These are phyloP conservation scores for Aspidiotus rigidus DNA, from an alignment of 2,888 invertebrate species.

Conservation along the genomic window DNA sequence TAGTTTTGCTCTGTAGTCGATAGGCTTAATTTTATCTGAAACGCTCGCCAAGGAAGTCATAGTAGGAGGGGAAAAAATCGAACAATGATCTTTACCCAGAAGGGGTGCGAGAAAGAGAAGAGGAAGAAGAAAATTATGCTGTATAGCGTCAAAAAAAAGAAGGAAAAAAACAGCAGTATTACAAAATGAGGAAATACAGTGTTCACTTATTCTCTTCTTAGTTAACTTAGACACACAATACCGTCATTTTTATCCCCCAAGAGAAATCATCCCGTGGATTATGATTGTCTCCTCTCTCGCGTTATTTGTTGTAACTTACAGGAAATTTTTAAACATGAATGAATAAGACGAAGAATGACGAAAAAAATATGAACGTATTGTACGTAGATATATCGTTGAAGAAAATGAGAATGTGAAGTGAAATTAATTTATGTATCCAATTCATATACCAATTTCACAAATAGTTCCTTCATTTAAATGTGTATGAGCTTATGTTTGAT, in stretches of 20 bases:
- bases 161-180: conserved; percentile 13
- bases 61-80: not conserved
- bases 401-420: no score
- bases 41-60: no score
- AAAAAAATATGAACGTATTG: not conserved
- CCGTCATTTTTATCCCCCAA: conserved; percentile 28
- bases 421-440: no score
- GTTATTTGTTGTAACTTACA: conserved; percentile 26
- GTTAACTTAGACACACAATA: not conserved
- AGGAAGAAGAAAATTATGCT: conserved; percentile 7
- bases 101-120: conserved; percentile 2
- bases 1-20: no score
- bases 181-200: conserved; percentile 25
- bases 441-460: no score
- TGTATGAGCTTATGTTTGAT: no score
- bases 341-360: not conserved
- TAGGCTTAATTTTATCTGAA: no score
- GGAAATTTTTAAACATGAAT: conserved; percentile 10
- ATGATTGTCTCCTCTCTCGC: conserved; percentile 25
- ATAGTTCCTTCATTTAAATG: no score
- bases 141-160: conserved; percentile 15
- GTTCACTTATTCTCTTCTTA: conserved; percentile 15
- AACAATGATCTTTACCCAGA: not conserved
- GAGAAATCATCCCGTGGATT: conserved; percentile 33
- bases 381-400: no score